Base-by-base conservation (phyloP, 2,888 invertebrate species). In the Odontocolon sp. region DNA sequence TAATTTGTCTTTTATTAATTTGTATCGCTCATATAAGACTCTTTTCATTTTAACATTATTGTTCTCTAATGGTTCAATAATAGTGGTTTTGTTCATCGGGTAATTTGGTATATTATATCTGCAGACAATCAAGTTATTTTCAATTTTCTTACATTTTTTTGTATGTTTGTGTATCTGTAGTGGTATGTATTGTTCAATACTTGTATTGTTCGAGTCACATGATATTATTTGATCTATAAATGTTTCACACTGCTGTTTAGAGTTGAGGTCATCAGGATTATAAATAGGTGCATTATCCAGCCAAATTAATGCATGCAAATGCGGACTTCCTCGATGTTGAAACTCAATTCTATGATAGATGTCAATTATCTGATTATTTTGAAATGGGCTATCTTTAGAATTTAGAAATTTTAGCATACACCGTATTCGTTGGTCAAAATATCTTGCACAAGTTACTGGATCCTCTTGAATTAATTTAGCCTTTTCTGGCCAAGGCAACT, bases 401-500 rank as follows among this genome's bases (percentile, higher is more conserved):
- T 74, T 61, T 8, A 54, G 56, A 47, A 80, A 11, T 54, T 77
- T 45, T 38, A 36, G 42, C 1, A 80, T 9, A 8, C 36, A 14
- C 38, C 61, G 28, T 6, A 76, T 52, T 57, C 66, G 59, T 11
- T 78, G 26, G 11, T 81, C 71, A 59, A 77, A 82, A 68, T 80
- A 82, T 40, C 71, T 57, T 14, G 81, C 79, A 67, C 77, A 78
- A 33, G 80, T 81, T 6, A 82, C 72, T 23, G 80, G 80, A 71
- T 82, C 82, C 38, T 47, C 52, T 64, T 75, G 73, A 4, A 81
- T 76, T 31, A 82, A 31, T 59, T 59, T 64, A 26, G 33, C 50
- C 67, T 78, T 78, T 69, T 80, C 73, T 23, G 36, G 47, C 52
- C 64, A 77, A 11, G 47, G 36, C 57, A 79, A 64, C 31, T 74